phyloP scores from a whole-genome alignment of 2,797 vertebrate genomes.

The Decapterus maruadsi region DNA sequence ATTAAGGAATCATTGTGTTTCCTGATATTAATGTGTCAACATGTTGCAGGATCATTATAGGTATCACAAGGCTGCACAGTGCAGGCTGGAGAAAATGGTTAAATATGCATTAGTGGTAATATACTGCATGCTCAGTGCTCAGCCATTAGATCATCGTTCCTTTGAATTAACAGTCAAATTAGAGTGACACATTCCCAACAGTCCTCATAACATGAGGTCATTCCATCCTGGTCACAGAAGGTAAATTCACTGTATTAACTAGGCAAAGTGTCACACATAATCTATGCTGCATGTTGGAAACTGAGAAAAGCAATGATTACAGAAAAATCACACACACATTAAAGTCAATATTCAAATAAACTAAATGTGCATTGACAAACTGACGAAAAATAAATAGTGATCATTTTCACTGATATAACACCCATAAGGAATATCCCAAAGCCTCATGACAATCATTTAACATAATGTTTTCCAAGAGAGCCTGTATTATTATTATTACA shows the following conservation, averaged over 20 bases:
- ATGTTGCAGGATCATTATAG: conserved; percentile 35
- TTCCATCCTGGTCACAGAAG: conserved; percentile 8
- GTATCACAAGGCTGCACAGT: conserved; percentile 22
- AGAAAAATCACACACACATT: neutral
- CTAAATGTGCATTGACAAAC: neutral
- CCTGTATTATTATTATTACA: too few species aligned
- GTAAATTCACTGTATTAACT: conserved; percentile 14
- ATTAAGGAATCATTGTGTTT: conserved; percentile 29
- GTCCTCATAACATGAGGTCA: conserved; percentile 9
- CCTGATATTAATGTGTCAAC: conserved; percentile 33
- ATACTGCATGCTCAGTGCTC: conserved; percentile 43
- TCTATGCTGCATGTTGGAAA: neutral
- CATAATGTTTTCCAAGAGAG: neutral
- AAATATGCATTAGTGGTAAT: conserved; percentile 55
- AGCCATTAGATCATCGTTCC: conserved; percentile 29
- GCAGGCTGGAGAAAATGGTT: conserved; percentile 31
- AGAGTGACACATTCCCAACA: conserved; percentile 26
- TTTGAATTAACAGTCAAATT: conserved; percentile 44
- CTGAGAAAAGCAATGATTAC: neutral
- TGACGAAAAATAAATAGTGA: neutral
- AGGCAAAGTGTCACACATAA: neutral
- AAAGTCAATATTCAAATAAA: neutral
- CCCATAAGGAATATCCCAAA: neutral
- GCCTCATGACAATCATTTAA: neutral
- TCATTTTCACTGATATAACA: neutral